Base-by-base conservation (phyloP, 2,888 invertebrate genomes). In the Leptopilina myrica region DNA sequence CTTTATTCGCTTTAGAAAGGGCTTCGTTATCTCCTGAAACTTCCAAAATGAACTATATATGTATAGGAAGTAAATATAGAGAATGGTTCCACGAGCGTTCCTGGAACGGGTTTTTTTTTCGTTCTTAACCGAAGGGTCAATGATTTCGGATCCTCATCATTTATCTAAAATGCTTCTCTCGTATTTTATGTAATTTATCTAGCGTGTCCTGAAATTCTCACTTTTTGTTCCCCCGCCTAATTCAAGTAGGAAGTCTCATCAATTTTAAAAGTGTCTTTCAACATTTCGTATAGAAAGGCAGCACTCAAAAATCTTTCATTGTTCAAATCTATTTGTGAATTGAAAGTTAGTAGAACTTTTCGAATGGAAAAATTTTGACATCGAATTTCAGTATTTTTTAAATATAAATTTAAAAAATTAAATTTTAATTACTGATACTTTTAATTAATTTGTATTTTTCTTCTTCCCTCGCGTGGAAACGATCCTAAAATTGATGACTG, bases 1-100 rank as follows among this genome's bases (percentile, higher is more conserved):
- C 69, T 73, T 56, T 73, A 73, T 73, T 73, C 56, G 56, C 53
- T 56, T 73, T 73, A 53, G 53, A 73, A 73, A 73, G 56, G 69
- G 56, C 69, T 14, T 56, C 53, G 56, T 8, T 73, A 53, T 49
- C 12, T 49, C 69, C 53, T 33, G 69, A 49, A 49, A 56, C 69
- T 73, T 73, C 53, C 69, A 73, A 73, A 49, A 73, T 73, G 69
- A 53, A 73, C 53, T 73, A 49, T 11, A 49, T 49, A 49, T 49
- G 11, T 49, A 49, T 49, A 73, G 69, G 53, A 73, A 73, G 20
- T 53, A 49, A 53, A 49, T 49, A 49, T 49, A 49, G 49, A 69
- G 14, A 69, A 69, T 69, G 67, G 67, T 69, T 69, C 20, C 20
- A 12, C 67, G 33, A 69, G 53, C n/a, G 12, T 40, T 56, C 53